Conservation (phyloP, 2,888 invertebrate species). For the Lottia scabra region DNA sequence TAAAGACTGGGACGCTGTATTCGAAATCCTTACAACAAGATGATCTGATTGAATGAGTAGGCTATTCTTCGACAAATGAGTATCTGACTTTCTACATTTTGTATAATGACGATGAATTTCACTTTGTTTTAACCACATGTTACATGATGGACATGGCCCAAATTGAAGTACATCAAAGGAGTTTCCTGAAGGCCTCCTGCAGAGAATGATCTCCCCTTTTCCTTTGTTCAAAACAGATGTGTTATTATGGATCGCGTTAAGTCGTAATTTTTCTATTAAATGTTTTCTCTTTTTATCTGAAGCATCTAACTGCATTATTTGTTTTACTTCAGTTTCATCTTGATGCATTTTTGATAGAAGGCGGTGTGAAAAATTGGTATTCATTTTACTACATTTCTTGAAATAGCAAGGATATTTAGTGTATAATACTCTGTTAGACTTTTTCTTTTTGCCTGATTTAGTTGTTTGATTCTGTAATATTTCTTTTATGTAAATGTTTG, state of each 20-base stretch:
- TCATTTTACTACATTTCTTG: not conserved
- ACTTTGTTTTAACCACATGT: conserved; percentile 24
- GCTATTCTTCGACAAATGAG: not conserved
- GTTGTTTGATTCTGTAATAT: not conserved
- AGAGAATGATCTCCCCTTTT: conserved; percentile 23
- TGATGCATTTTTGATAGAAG: not conserved
- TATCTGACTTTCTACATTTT: conserved; percentile 7
- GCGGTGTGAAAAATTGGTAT: not conserved
- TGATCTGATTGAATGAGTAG: conserved; percentile 28
- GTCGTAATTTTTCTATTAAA: conserved; percentile 15
- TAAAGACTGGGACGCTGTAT: conserved; percentile 23
- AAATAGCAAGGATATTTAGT: not conserved
- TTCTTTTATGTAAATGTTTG: not conserved
- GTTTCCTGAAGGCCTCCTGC: conserved; percentile 14
- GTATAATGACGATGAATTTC: conserved; percentile 20
- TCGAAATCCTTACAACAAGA: conserved; percentile 17
- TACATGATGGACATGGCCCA: conserved; percentile 33
- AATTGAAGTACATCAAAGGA: conserved; percentile 15
- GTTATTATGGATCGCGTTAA: conserved; percentile 23
- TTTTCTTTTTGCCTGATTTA: not conserved
- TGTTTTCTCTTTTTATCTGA: conserved; percentile 22
- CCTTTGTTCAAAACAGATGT: conserved; percentile 16
- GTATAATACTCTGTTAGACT: not conserved
- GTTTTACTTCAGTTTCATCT: conserved; percentile 15
- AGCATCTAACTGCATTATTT: conserved; percentile 15